Evolutionary conservation across 2,113 vertebrate genomes (phyloP).

Genomic region (Sander vitreus): DNA sequence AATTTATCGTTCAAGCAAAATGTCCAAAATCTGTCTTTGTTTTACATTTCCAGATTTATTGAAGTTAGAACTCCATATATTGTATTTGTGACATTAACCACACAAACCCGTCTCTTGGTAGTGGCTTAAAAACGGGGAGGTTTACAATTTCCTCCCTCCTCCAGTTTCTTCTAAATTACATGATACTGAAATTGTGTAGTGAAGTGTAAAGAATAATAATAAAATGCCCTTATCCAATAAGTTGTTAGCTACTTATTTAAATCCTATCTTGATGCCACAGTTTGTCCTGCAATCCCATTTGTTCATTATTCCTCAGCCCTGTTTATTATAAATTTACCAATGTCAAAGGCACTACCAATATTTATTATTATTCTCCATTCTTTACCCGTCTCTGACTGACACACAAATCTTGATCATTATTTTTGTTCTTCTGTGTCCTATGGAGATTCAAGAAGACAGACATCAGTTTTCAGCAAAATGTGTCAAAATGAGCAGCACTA

Average conservation of each 20-base stretch:
- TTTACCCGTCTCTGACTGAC: background rate
- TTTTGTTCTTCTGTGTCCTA: background rate
- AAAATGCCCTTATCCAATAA: background rate
- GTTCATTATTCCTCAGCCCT: background rate
- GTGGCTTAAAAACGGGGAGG: background rate
- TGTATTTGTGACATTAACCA: background rate
- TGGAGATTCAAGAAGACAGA: background rate
- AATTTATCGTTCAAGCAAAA: background rate
- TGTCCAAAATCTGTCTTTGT: background rate
- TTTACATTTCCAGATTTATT: background rate
- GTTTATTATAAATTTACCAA: background rate
- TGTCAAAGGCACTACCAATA: background rate
- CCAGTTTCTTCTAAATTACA: background rate
- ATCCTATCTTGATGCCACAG: conserved; percentile 14
- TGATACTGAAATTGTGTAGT: background rate
- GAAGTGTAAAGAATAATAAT: background rate
- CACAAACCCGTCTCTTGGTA: background rate
- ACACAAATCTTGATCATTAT: background rate
- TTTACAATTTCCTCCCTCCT: too few relatives aligned
- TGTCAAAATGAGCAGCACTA: conserved; percentile 19
- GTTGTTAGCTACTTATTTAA: conserved; percentile 12
- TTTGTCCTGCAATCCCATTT: conserved; percentile 21
- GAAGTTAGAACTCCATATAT: background rate
- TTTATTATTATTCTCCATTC: background rate
- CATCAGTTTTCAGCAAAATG: conserved; percentile 1